phyloP scores from a whole-genome alignment of 2,113 vertebrate genomes.

The Macaca nemestrina region DNA sequence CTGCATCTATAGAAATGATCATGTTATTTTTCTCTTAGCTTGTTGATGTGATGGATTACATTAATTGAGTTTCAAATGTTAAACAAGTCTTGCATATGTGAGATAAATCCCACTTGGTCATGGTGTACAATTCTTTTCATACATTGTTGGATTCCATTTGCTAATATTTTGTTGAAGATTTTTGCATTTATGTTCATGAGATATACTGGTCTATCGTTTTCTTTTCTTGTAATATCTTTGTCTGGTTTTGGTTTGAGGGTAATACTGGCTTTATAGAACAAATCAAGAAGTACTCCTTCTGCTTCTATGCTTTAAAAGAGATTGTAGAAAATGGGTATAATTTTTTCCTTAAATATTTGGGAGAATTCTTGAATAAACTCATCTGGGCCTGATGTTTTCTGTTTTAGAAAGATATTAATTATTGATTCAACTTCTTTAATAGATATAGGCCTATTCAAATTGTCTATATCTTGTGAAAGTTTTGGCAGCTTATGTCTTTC shows the following conservation, averaged over 20 bases:
- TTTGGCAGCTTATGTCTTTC: background rate
- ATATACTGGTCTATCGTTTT: background rate
- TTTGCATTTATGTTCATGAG: background rate
- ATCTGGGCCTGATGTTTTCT: background rate
- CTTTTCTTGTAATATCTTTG: background rate
- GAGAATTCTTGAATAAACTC: background rate
- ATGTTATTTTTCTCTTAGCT: background rate
- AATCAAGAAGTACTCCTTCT: background rate
- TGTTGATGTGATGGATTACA: background rate
- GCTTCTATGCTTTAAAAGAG: background rate
- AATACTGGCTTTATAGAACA: background rate
- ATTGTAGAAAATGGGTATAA: background rate
- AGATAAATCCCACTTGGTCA: background rate
- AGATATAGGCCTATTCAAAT: background rate
- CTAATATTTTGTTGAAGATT: background rate
- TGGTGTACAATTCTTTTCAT: background rate
- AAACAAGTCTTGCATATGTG: background rate
- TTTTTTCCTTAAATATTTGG: background rate
- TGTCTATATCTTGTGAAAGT: background rate
- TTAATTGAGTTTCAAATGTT: background rate
- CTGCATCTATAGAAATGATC: background rate
- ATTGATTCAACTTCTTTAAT: background rate
- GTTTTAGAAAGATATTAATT: background rate
- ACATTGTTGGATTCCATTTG: background rate
- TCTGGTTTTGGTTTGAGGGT: background rate